Conservation (phyloP, 2,888 invertebrate genomes). For the Salticus scenicus region DNA sequence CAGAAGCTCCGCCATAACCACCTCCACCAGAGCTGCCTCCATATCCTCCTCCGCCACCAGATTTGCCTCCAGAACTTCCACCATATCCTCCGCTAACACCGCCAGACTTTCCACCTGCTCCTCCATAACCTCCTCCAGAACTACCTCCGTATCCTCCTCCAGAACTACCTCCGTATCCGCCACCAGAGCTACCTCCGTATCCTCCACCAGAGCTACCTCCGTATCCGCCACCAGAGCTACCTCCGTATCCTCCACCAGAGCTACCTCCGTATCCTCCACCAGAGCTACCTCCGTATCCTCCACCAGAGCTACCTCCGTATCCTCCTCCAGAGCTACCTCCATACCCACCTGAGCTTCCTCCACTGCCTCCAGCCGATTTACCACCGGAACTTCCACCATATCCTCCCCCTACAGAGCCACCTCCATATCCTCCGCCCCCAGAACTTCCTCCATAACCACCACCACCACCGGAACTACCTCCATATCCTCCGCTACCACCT, state of each 20-base stretch:
- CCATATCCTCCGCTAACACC: conserved; percentile 22
- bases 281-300: conserved; percentile 11
- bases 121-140: conserved; percentile 29
- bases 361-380: neutral
- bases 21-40: conserved; percentile 21
- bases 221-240: neutral
- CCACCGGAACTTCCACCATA: conserved; percentile 31
- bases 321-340: conserved; percentile 27
- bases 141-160: conserved; percentile 14
- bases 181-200: conserved; percentile 26
- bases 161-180: conserved; percentile 40
- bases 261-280: conserved; percentile 44
- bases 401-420: conserved; percentile 27
- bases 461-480: conserved; percentile 39
- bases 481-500: conserved; percentile 29
- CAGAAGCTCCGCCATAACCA: conserved; percentile 20
- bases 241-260: conserved; percentile 7
- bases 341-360: conserved; percentile 32
- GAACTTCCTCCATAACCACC: conserved; percentile 47
- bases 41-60: conserved; percentile 23
- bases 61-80: conserved; percentile 14
- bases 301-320: conserved; percentile 13
- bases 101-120: conserved; percentile 19
- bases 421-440: conserved; percentile 32
- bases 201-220: conserved; percentile 42